These are phyloP conservation scores for Geodia barretti DNA, from an alignment of 37 sponge, comb jelly and placozoan genomes.

Conservation along the genomic window DNA sequence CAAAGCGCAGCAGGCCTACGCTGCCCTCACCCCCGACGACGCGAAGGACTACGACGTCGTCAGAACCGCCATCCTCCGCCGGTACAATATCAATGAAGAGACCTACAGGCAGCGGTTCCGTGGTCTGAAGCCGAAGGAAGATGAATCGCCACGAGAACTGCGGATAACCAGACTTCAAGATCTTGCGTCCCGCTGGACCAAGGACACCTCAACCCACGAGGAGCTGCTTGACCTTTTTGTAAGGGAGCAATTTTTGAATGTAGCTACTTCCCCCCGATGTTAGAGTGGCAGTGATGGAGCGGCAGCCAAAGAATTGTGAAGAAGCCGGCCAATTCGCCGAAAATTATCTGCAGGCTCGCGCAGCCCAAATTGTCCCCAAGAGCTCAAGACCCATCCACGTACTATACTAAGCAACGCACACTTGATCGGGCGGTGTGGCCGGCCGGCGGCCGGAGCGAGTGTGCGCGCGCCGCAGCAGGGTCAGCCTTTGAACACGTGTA, in stretches of 20 bases:
- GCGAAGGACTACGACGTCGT: slow-evolving; percentile 13
- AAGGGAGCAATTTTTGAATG: slow-evolving; percentile 34
- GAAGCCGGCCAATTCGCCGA: slow-evolving; percentile 32
- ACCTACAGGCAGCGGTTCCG: slow-evolving; percentile 19
- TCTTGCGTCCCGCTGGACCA: slow-evolving; percentile 27
- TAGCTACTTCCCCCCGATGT: slow-evolving; percentile 22
- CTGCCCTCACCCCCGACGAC: slow-evolving; percentile 25
- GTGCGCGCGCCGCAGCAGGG: too few relatives aligned
- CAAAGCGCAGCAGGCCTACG: slow-evolving; percentile 43
- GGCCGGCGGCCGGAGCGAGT: too few relatives aligned
- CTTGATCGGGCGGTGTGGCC: too few relatives aligned
- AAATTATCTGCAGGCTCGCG: slow-evolving; percentile 3
- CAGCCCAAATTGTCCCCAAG: background rate
- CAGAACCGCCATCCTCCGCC: slow-evolving; percentile 14
- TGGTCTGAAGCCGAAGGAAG: slow-evolving; percentile 9
- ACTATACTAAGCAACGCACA: too few relatives aligned
- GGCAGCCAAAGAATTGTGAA: slow-evolving; percentile 25
- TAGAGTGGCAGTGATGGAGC: slow-evolving; percentile 27
- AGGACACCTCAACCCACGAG: slow-evolving; percentile 1
- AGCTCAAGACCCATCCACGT: too few relatives aligned
- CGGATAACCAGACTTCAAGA: slow-evolving; percentile 21
- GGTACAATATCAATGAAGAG: slow-evolving; percentile 29
- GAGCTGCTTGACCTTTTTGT: slow-evolving; percentile 29
- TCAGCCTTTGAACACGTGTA: too few relatives aligned
- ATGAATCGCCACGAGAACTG: slow-evolving; percentile 34